These are phyloP conservation scores for Subacronicta megacephala DNA, from an alignment of 2,888 invertebrate species.

Conservation along the genomic window DNA sequence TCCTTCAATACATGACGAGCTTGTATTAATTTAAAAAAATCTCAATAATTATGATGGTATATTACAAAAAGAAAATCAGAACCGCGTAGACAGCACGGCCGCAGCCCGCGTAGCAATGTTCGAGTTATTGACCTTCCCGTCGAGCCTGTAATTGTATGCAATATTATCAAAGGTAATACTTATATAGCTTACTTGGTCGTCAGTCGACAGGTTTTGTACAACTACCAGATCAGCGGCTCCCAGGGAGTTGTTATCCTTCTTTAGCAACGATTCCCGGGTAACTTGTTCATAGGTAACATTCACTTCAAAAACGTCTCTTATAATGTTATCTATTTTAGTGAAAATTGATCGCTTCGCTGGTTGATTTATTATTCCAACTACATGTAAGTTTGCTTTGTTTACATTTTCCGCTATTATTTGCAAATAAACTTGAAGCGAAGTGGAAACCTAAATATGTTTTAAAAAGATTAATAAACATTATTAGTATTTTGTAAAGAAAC, in stretches of 20 bases:
- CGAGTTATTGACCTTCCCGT: no score
- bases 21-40: no score
- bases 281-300: conserved; percentile 45
- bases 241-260: conserved; percentile 17
- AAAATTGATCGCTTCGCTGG: conserved; percentile 28
- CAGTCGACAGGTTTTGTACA: conserved; percentile 48
- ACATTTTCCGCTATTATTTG: conserved; percentile 64
- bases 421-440: conserved; percentile 52
- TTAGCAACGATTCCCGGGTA: conserved; percentile 7
- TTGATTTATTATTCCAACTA: conserved; percentile 45
- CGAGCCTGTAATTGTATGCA: no score
- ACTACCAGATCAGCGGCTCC: conserved; percentile 48
- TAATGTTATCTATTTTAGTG: conserved; percentile 34
- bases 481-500: no score
- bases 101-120: no score
- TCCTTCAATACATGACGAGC: no score
- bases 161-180: no score
- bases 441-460: conserved; percentile 30
- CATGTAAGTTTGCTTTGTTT: conserved; percentile 46
- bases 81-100: no score
- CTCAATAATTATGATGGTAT: no score
- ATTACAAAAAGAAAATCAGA: no score
- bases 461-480: no score
- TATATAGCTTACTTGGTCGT: conserved; percentile 44
- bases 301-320: conserved; percentile 27